phyloP scores from a whole-genome alignment of 1,140 invertebrate species.

The Paraescarpia echinospica region DNA sequence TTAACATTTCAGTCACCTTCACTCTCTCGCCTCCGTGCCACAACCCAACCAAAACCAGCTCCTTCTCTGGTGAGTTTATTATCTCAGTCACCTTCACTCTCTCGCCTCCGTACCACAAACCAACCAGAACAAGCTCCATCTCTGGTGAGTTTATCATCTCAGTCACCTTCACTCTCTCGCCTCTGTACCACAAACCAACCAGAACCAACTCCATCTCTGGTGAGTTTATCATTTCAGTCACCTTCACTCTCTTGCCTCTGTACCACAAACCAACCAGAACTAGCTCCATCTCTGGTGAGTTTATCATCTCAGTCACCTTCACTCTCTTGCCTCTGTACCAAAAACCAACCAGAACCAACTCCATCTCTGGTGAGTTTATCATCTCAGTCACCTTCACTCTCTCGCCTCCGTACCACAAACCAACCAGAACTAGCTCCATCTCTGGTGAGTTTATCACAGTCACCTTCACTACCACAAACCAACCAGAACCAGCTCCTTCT shows the following conservation, averaged over 20 bases:
- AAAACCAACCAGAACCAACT: conserved; percentile 94
- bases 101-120: too few species aligned
- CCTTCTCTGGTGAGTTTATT: conserved; percentile 74
- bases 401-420: too few species aligned
- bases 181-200: conserved; percentile 87
- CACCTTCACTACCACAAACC: conserved; percentile 47
- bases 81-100: too few species aligned
- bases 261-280: too few species aligned
- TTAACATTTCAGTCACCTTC: conserved; percentile 83
- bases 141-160: conserved; percentile 73
- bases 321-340: conserved; percentile 82
- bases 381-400: too few species aligned
- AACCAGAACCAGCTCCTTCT: too few species aligned
- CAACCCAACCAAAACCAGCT: conserved; percentile 94
- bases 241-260: too few species aligned
- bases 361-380: conserved; percentile 74
- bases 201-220: conserved; percentile 91
- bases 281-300: conserved; percentile 49
- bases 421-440: too few species aligned
- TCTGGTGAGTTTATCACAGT: too few species aligned
- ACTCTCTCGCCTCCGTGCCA: conserved; percentile 82
- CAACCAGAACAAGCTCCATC: conserved; percentile 87
- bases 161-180: conserved; percentile 70
- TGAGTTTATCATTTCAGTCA: conserved; percentile 50
- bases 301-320: conserved; percentile 83